A percentile compares a stretch with the other conserved stretches of the same genome.
These are phyloP conservation scores for Cynodonichthys magdalenae DNA, from an alignment of 2,797 vertebrate species.

Conservation along the genomic window DNA sequence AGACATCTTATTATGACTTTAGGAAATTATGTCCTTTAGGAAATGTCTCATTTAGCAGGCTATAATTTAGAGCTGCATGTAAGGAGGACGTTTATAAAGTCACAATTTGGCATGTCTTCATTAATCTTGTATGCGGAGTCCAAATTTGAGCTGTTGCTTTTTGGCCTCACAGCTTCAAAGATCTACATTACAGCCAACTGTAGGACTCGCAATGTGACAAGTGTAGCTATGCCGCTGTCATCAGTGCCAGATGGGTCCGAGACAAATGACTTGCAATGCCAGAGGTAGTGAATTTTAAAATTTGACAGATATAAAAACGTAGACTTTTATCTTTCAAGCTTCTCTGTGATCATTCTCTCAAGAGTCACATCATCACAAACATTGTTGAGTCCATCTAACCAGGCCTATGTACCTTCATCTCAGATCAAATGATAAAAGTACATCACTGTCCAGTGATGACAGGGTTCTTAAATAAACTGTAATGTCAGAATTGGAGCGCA, in stretches of 20 bases:
- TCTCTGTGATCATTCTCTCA: neutral
- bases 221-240: slow-evolving; percentile 1
- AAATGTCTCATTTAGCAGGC: neutral
- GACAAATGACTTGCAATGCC: slow-evolving; percentile 10
- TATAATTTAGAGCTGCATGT: neutral
- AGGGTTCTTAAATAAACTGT: neutral
- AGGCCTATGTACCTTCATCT: neutral
- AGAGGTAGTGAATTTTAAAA: neutral
- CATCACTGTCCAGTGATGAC: neutral
- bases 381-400: neutral
- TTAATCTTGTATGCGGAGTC: neutral
- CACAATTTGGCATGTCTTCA: neutral
- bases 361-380: neutral
- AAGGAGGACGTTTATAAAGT: neutral
- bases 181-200: slow-evolving; percentile 4
- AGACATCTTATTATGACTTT: neutral
- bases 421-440: neutral
- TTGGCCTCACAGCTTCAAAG: slow-evolving; percentile 11
- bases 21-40: neutral
- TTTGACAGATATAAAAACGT: neutral
- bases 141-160: slow-evolving; percentile 8
- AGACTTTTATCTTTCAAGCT: neutral
- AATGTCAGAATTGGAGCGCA: neutral
- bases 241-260: slow-evolving; percentile 10
- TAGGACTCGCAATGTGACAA: slow-evolving; percentile 17